Percentiles rank a stretch among this genome's conserved stretches.
Evolutionary conservation across 2,113 vertebrate genomes (phyloP).

Genomic region (Gymnarchus niloticus): DNA sequence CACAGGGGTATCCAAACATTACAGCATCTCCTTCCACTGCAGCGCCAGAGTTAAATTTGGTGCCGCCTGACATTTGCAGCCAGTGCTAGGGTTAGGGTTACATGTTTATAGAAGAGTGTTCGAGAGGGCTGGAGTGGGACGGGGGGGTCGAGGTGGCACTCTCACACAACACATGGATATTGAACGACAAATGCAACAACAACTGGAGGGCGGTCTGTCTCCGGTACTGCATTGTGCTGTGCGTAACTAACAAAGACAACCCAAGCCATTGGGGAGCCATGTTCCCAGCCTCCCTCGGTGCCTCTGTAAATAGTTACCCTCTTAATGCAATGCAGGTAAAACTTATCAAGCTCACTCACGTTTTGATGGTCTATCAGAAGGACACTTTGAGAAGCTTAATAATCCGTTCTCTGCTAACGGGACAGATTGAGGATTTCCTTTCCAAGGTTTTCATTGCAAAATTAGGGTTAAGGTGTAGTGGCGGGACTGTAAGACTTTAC

Average conservation of each 20-base stretch:
- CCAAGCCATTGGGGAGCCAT: conserved; percentile 2
- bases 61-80: conserved; percentile 44
- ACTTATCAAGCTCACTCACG: no score
- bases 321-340: no score
- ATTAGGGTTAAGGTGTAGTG: no score
- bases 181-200: conserved; percentile 51
- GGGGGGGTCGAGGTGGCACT: conserved; percentile 28
- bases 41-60: conserved; percentile 46
- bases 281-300: neutral
- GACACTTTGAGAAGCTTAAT: no score
- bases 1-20: conserved; percentile 35
- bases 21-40: conserved; percentile 23
- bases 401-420: no score
- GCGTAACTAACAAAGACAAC: conserved; percentile 4
- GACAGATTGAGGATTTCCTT: neutral
- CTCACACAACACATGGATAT: neutral
- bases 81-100: conserved; percentile 39
- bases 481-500: neutral
- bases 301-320: conserved; percentile 36
- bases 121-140: conserved; percentile 19
- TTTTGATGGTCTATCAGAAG: no score
- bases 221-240: neutral
- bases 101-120: conserved; percentile 32
- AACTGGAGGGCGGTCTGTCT: conserved; percentile 36
- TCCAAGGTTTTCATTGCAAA: no score